These are phyloP conservation scores for Hapalemur alaotrensis DNA, from an alignment of 2,797 vertebrate species.

Conservation along the genomic window DNA sequence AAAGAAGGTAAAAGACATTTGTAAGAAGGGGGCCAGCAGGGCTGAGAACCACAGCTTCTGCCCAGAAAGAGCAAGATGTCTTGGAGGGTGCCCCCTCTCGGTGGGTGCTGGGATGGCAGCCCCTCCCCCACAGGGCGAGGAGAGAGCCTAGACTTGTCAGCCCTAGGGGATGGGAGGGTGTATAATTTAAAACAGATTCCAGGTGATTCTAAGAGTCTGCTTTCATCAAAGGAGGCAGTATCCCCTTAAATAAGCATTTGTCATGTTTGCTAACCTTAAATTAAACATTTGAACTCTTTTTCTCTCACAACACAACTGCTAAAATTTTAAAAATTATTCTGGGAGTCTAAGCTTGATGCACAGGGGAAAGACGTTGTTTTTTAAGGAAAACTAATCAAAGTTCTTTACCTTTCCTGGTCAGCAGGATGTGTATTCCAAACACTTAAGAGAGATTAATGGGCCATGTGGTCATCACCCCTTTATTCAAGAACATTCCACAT, in stretches of 20 bases:
- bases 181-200: not conserved
- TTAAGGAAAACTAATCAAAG: not conserved
- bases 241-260: not conserved
- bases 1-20: not conserved
- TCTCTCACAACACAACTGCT: not conserved
- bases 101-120: not conserved
- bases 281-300: not conserved
- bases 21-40: not conserved
- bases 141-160: not conserved
- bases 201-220: not conserved
- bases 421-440: not conserved
- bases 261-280: not conserved
- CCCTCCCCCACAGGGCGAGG: rapidly evolving
- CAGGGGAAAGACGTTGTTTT: not conserved
- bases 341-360: not conserved
- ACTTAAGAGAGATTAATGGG: not conserved
- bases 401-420: not conserved
- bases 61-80: not conserved
- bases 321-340: not conserved
- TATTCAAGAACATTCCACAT: not conserved
- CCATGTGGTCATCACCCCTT: not conserved
- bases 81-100: not conserved
- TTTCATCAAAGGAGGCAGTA: not conserved
- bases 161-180: not conserved
- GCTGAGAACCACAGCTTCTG: not conserved